Conservation (phyloP, 1,140 invertebrate species). For the Conus betulinus region DNA sequence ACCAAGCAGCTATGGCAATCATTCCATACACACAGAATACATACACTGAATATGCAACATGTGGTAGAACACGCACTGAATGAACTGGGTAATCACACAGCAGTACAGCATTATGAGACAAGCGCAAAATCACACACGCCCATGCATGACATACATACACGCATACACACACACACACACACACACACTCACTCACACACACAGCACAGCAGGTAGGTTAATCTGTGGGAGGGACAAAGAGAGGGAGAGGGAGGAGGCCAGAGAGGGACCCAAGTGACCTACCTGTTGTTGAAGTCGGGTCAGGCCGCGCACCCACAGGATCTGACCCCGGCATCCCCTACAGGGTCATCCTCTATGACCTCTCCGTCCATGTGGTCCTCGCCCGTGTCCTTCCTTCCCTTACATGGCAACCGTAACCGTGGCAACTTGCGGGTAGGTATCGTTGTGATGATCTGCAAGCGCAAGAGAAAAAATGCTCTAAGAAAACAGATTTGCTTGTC, state of each 20-base stretch:
- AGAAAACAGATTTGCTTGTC: too few relatives aligned
- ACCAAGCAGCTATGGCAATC: too few relatives aligned
- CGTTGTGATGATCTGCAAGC: conserved; percentile 85
- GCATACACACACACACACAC: background rate
- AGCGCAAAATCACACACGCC: background rate
- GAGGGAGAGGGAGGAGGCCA: background rate
- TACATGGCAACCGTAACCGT: conserved; percentile 79
- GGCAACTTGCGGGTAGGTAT: conserved; percentile 96
- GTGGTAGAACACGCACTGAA: background rate
- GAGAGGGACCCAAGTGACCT: conserved; percentile 76
- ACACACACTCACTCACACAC: background rate
- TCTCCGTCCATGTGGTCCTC: conserved; percentile 44
- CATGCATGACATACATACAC: background rate
- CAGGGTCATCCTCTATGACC: conserved; percentile 54
- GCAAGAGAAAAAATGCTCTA: too few relatives aligned
- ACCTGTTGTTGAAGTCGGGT: conserved; percentile 99
- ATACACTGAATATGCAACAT: background rate
- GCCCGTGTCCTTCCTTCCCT: conserved; percentile 46
- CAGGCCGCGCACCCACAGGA: conserved; percentile 98
- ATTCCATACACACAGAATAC: background rate
- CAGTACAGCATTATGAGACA: background rate
- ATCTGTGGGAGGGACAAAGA: background rate
- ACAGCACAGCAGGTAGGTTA: background rate
- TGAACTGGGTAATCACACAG: background rate
- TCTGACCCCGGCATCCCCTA: conserved; percentile 85